Conservation (phyloP, 2,113 vertebrate species). For the Turdus rufiventris region DNA sequence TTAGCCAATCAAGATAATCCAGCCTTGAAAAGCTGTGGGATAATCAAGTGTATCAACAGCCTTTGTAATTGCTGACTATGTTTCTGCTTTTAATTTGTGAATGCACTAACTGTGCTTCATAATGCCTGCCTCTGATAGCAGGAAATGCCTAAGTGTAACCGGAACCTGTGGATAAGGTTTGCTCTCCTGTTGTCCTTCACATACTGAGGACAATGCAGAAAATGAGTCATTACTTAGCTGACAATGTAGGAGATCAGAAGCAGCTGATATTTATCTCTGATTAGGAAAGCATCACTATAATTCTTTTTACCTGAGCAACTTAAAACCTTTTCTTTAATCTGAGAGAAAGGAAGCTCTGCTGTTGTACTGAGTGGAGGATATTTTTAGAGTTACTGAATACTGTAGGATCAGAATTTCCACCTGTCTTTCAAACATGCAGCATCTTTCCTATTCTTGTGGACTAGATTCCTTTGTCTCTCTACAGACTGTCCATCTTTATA, state of each 20-base stretch:
- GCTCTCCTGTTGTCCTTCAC: conserved; percentile 32
- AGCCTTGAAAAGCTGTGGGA: neutral
- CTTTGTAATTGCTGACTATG: neutral
- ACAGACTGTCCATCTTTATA: neutral
- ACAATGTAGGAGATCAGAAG: conserved; percentile 59
- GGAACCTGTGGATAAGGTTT: conserved; percentile 64
- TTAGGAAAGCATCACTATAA: conserved; percentile 17
- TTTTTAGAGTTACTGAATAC: conserved; percentile 33
- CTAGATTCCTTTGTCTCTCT: neutral
- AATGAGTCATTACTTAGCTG: conserved; percentile 59
- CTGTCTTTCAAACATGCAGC: neutral
- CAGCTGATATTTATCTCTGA: conserved; percentile 65
- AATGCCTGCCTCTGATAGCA: conserved; percentile 9
- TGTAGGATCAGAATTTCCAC: conserved; percentile 27
- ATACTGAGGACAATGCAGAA: conserved; percentile 50
- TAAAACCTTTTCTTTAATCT: conserved; percentile 56
- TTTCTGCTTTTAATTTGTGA: conserved; percentile 45
- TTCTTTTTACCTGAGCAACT: conserved; percentile 59
- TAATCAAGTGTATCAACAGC: neutral
- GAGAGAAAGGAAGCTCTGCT: conserved; percentile 45
- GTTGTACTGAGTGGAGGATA: neutral
- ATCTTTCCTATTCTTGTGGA: neutral
- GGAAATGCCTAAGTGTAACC: conserved; percentile 13
- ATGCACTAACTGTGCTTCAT: neutral
- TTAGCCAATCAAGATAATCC: neutral